Percentiles rank a stretch among this genome's conserved stretches.
Evolutionary conservation across 2,113 vertebrate genomes (phyloP).

Genomic region (Oxyruncus cristatus): DNA sequence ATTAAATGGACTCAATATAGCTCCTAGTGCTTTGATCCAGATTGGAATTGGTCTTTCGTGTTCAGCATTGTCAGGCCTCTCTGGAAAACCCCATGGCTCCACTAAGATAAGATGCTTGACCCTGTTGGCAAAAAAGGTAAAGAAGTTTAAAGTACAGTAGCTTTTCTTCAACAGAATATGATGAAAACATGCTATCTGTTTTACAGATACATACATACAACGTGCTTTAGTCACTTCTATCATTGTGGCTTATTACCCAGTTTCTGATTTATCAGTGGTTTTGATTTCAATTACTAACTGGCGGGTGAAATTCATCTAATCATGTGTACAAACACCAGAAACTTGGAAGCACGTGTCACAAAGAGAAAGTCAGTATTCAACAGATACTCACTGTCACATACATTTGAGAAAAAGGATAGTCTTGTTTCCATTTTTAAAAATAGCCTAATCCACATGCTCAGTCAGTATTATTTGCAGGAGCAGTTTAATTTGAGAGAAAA

Average conservation of each 20-base stretch:
- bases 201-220: not conserved
- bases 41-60: slow-evolving; percentile 87
- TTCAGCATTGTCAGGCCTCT: slow-evolving; percentile 79
- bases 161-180: not conserved
- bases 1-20: slow-evolving; percentile 90
- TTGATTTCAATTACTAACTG: not conserved
- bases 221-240: not conserved
- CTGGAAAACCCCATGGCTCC: slow-evolving; percentile 96
- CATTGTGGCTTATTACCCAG: not conserved
- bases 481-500: not conserved
- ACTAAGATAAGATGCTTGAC: slow-evolving; percentile 91
- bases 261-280: not conserved
- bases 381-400: not conserved
- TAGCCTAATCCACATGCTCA: not conserved
- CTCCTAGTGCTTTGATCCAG: slow-evolving; percentile 93
- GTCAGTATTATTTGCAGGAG: not conserved
- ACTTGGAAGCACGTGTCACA: not conserved
- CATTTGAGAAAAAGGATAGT: not conserved
- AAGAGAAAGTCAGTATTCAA: not conserved
- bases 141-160: not conserved
- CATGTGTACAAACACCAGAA: not conserved
- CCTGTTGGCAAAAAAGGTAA: slow-evolving; percentile 72
- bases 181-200: not conserved
- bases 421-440: not conserved
- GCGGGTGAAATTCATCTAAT: not conserved